A percentile compares a stretch with the other conserved stretches of the same genome.
Evolutionary conservation across 2,797 vertebrate genomes (phyloP).

Genomic region (Pipistrellus kuhlii): DNA sequence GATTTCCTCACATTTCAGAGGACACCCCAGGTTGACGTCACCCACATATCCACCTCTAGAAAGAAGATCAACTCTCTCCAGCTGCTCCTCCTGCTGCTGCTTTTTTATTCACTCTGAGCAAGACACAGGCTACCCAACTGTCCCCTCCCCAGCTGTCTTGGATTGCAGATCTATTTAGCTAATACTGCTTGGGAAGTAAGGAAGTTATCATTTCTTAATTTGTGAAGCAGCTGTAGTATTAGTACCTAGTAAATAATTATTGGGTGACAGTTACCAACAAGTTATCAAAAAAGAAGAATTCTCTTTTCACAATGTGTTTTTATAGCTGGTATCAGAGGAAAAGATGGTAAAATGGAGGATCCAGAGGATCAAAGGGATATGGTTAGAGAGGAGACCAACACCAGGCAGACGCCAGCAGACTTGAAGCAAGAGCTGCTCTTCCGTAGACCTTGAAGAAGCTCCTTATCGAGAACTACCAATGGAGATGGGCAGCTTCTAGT

Average conservation of each 20-base stretch:
- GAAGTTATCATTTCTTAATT: slow-evolving; percentile 2
- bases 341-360: background rate
- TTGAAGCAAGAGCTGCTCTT: background rate
- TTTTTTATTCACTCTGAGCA: background rate
- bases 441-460: background rate
- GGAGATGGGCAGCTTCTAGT: background rate
- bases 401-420: background rate
- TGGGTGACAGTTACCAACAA: background rate
- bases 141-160: background rate
- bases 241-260: background rate
- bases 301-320: background rate
- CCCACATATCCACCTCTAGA: background rate
- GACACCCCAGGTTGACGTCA: background rate
- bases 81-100: background rate
- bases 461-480: background rate
- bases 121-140: background rate
- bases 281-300: background rate
- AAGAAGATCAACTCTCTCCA: background rate
- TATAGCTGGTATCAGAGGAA: background rate
- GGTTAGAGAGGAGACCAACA: background rate
- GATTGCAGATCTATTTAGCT: slow-evolving; percentile 1
- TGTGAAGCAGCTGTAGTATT: background rate
- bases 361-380: background rate
- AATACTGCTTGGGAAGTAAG: background rate
- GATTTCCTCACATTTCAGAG: background rate